Conservation (phyloP, 2,797 vertebrate genomes). For the Vespertilio murinus region DNA sequence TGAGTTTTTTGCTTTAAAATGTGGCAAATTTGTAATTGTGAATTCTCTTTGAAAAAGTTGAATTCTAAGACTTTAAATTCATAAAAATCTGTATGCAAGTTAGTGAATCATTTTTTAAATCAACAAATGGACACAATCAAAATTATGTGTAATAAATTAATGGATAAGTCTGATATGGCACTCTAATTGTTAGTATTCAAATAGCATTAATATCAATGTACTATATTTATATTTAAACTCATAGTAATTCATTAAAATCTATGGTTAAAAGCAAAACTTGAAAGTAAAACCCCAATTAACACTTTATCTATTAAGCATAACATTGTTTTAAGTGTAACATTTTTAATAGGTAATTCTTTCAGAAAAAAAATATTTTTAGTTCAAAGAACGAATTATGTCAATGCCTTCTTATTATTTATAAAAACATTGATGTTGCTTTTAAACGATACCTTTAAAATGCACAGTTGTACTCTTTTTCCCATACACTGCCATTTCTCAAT, state of each 20-base stretch:
- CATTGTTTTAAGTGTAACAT: neutral
- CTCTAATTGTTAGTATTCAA: neutral
- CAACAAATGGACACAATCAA: neutral
- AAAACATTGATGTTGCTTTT: neutral
- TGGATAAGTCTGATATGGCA: neutral
- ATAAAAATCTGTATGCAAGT: neutral
- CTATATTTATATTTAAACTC: neutral
- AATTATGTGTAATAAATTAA: neutral
- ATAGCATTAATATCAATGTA: neutral
- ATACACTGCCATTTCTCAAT: neutral
- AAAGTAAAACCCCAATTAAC: neutral
- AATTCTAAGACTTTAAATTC: conserved; percentile 7
- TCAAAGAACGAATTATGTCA: neutral
- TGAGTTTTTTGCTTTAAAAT: neutral
- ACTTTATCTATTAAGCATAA: neutral
- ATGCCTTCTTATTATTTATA: neutral
- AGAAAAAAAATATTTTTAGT: neutral
- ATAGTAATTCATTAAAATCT: neutral
- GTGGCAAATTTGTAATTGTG: neutral
- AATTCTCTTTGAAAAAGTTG: neutral
- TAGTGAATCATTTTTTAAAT: neutral
- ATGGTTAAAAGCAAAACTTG: neutral
- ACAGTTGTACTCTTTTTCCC: neutral
- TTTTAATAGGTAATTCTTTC: neutral
- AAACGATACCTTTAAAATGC: neutral